These are phyloP conservation scores for Dissostichus mawsoni DNA, from an alignment of 2,113 vertebrate genomes.

Conservation along the genomic window DNA sequence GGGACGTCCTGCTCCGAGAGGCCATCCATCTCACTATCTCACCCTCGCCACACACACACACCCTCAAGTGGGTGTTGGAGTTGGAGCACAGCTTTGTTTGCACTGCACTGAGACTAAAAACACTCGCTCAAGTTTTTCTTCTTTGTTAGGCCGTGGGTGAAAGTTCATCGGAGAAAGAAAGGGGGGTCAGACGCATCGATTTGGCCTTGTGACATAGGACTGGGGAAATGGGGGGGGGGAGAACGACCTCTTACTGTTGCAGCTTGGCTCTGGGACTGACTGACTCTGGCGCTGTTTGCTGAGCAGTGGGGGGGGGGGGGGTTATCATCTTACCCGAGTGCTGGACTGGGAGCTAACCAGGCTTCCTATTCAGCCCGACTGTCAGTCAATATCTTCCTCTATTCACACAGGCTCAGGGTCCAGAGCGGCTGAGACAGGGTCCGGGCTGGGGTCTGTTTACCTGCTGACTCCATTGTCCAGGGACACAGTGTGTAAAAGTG, in stretches of 20 bases:
- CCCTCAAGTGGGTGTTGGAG: slow-evolving; percentile 14
- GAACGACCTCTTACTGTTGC: slow-evolving; percentile 59
- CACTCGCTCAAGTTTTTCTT: slow-evolving; percentile 27
- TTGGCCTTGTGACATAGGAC: slow-evolving; percentile 71
- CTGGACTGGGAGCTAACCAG: slow-evolving; percentile 65
- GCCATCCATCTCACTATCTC: slow-evolving; percentile 43
- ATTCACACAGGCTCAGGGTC: slow-evolving; percentile 59
- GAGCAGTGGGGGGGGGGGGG: slow-evolving; percentile 19
- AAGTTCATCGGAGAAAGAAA: slow-evolving; percentile 64
- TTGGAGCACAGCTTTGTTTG: slow-evolving; percentile 56
- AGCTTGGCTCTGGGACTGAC: slow-evolving; percentile 27
- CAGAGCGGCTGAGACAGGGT: slow-evolving; percentile 11
- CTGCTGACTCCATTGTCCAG: slow-evolving; percentile 15
- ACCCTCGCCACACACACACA: slow-evolving; percentile 16
- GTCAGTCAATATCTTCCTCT: slow-evolving; percentile 66
- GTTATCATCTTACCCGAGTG: slow-evolving; percentile 54
- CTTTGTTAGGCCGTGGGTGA: slow-evolving; percentile 60
- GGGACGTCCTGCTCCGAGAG: slow-evolving; percentile 29
- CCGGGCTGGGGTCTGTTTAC: slow-evolving; percentile 21
- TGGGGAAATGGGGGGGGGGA: slow-evolving; percentile 3
- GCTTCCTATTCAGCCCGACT: slow-evolving; percentile 57
- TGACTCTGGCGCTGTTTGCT: slow-evolving; percentile 45
- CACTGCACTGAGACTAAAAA: slow-evolving; percentile 41
- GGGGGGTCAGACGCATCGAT: slow-evolving; percentile 70
- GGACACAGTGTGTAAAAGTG: neutral